Base-by-base conservation (phyloP, 2,888 invertebrate species). In the Ennomos quercinarius region DNA sequence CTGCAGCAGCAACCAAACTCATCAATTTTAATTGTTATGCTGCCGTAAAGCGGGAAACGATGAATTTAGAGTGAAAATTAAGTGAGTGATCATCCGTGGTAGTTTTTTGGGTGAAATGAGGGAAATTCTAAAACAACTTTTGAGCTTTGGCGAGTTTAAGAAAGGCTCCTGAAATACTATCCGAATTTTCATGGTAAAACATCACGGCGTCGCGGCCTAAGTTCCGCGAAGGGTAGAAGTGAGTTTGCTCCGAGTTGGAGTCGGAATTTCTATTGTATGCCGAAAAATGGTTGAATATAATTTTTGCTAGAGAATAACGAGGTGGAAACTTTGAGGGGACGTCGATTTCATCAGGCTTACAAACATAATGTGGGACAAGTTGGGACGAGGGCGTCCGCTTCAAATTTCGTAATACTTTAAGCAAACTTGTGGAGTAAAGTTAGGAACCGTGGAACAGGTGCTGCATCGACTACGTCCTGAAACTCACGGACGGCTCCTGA, bases 361-460 rank as follows among this genome's bases (percentile, higher is more conserved):
- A 83, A 87, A 87, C 80, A 86, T 87, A 81, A 85, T 83, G 82
- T 77, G 73, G 78, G 76, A 76, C 71, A 79, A 83, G 74, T 81
- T 77, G 73, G 73, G 75, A 70, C 73, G 68, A 67, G 66, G 73
- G 73, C 76, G 82, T 82, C 78, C 80, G 83, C 81, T 83, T 81
- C 77, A 81, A 87, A 87, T 86, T 87, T 86, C 79, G 83, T 89
- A 87, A 89, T 87, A 88, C 86, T 89, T 90, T 87, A 84, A 81
- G 82, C 78, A 90, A 89, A 89, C 86, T 89, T 84, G 77, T 72
- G 82, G 77, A 77, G 75, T 69, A 71, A 84, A 89, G 85, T 88
- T 87, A 77, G 80, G 71, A 79, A 78, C 81, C 83, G 77, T 71
- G 73, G 83, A 80, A 80, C 87, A 88, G 89, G 89, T 89, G 89